phyloP scores from a whole-genome alignment of 2,113 vertebrate genomes.

The Jaculus jaculus region DNA sequence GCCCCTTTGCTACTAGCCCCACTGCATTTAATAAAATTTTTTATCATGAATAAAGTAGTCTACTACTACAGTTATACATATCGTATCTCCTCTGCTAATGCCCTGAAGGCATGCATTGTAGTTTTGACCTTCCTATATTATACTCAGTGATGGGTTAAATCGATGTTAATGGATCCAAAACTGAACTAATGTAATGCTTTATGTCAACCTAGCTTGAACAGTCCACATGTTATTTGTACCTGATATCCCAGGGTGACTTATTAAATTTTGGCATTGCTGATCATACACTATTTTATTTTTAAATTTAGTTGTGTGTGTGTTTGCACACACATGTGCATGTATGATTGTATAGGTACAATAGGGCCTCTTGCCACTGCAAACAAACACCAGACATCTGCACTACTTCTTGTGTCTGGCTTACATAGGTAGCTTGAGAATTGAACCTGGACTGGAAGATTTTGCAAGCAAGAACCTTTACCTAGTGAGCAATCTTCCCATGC shows the following conservation, averaged over 20 bases:
- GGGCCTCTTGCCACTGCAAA: too few species aligned
- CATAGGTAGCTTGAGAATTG: too few species aligned
- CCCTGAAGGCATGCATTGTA: neutral
- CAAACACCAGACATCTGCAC: too few species aligned
- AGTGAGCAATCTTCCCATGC: too few species aligned
- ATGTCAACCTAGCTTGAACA: neutral
- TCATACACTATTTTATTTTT: neutral
- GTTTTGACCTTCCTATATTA: conserved; percentile 4
- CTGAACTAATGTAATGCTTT: neutral
- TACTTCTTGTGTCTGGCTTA: too few species aligned
- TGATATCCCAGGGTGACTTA: neutral
- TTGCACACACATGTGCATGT: too few species aligned
- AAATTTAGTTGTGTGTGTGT: too few species aligned
- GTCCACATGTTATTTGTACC: neutral
- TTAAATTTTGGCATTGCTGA: neutral
- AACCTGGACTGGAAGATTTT: too few species aligned
- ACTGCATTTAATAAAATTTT: neutral
- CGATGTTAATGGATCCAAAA: conserved; percentile 25
- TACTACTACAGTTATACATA: neutral
- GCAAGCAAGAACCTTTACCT: too few species aligned
- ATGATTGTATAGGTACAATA: too few species aligned
- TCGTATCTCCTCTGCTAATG: neutral
- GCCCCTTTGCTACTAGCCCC: fast-evolving
- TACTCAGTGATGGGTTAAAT: neutral
- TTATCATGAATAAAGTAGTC: neutral